Evolutionary conservation across 2,888 invertebrate species (phyloP).

Genomic region (Atethmia centrago): DNA sequence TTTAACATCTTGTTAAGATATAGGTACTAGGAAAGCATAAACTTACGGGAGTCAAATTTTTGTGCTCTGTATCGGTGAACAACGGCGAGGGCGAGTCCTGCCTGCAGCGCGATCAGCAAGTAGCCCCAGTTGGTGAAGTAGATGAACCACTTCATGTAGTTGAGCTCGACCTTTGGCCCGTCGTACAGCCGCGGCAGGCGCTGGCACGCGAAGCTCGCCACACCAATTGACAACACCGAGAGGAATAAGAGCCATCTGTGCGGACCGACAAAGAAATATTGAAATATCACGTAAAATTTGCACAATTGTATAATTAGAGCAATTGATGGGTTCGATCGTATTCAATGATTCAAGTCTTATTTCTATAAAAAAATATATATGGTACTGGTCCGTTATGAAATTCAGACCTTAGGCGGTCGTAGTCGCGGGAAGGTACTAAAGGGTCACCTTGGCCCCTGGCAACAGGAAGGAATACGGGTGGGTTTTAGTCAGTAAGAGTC

Average conservation of each 20-base stretch:
- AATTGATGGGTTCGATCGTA: background rate
- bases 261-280: background rate
- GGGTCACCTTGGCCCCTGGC: no score
- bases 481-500: no score
- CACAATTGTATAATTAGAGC: background rate
- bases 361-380: background rate
- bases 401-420: no score
- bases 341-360: background rate
- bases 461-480: no score
- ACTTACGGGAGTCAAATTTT: constrained; percentile 81
- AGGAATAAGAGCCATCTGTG: constrained; percentile 90
- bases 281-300: constrained; percentile 2
- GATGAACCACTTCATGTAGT: constrained; percentile 92
- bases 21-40: constrained; percentile 6
- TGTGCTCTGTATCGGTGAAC: constrained; percentile 85
- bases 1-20: background rate
- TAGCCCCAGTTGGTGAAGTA: constrained; percentile 94
- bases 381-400: background rate
- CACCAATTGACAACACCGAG: constrained; percentile 84
- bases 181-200: constrained; percentile 80
- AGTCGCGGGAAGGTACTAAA: no score
- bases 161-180: constrained; percentile 81
- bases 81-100: constrained; percentile 88
- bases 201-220: constrained; percentile 86
- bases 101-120: constrained; percentile 90